Evolutionary conservation across 2,797 vertebrate species (phyloP), one percentile per base, ranked within the genome.

Genomic region (Enteromius trimaculatus): DNA sequence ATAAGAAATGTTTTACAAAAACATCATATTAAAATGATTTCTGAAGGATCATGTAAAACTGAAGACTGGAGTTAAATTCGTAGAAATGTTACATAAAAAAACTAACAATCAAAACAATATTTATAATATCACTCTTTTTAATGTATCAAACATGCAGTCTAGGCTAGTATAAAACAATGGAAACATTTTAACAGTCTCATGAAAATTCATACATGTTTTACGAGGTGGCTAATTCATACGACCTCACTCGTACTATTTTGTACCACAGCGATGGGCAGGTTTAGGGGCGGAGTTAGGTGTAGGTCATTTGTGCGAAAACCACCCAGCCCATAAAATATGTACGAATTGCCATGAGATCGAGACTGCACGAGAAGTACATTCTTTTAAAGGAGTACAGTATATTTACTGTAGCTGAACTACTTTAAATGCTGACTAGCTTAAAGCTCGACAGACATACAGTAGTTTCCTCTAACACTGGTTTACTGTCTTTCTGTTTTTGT

Each of bases 381-480:
- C 37, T 34, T 21, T n/a, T 31, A 47, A 31, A 29, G 14, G 44
- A 51, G 26, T 16, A 62, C 34, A n/a, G 4, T 53, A 19, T 39
- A 23, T 39, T 77, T 62, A 62, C 55, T 62, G 51, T 8, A 58
- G n/a, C 74, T 77, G 55, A 77, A 44, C 14, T 60, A 44, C 14
- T 62, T 44, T 19, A 31, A 77, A 62, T 26, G 19, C 37, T 77
- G 55, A 44, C 55, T 58, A 16, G 49, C 31, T 55, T 16, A 5
- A 14, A 55, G 19, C 51, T 58, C 34, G 49, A 55, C 49, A 53
- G 51, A 6, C 6, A 47, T n/a, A n/a, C n/a, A n/a, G n/a, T 58
- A 17, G 34, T 58, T 76, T 60, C n/a, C 31, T 17, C 53, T 37
- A 64, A 77, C 37, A 29, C 76, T 26, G 23, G 42, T 79, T 79